Percentiles rank a stretch among this genome's conserved stretches.
These are phyloP conservation scores for Melopsittacus undulatus DNA, from an alignment of 2,797 vertebrate genomes.

Conservation along the genomic window DNA sequence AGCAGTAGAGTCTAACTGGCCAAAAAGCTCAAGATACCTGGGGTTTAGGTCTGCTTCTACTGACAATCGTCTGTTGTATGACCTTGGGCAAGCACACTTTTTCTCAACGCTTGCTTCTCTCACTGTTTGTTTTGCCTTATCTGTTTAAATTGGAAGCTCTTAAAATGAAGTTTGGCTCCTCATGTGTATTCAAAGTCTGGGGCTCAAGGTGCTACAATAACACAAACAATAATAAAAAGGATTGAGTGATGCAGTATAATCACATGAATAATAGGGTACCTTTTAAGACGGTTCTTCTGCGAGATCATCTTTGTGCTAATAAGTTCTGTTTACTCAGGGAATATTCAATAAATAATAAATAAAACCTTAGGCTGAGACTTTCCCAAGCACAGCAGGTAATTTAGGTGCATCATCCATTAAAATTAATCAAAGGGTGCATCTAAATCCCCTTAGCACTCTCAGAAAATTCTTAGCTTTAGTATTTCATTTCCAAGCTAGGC, in stretches of 20 bases:
- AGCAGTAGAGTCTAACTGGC: background rate
- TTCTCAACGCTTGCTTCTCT: background rate
- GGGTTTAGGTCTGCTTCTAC: background rate
- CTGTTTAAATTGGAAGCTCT: conserved; percentile 13
- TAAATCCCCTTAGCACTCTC: background rate
- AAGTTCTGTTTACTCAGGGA: conserved; percentile 58
- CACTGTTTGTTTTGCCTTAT: conserved; percentile 5
- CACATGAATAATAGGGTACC: conserved; percentile 36
- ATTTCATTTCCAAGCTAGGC: background rate
- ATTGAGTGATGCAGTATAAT: conserved; percentile 24
- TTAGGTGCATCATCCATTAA: conserved; percentile 31
- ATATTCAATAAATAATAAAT: conserved; percentile 69
- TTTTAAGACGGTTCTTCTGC: conserved; percentile 9
- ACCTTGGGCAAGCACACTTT: conserved; percentile 13
- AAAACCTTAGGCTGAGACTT: conserved; percentile 40
- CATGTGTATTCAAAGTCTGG: conserved; percentile 2
- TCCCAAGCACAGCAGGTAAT: conserved; percentile 35
- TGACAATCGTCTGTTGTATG: background rate
- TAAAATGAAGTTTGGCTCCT: background rate
- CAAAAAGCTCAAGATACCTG: background rate
- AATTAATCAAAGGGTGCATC: conserved; percentile 38
- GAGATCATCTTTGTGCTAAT: conserved; percentile 34
- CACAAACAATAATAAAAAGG: conserved; percentile 41
- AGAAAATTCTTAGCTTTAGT: conserved; percentile 1
- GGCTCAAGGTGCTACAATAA: conserved; percentile 52